Conservation (phyloP, 2,888 invertebrate species). For the Thumatha senex region DNA sequence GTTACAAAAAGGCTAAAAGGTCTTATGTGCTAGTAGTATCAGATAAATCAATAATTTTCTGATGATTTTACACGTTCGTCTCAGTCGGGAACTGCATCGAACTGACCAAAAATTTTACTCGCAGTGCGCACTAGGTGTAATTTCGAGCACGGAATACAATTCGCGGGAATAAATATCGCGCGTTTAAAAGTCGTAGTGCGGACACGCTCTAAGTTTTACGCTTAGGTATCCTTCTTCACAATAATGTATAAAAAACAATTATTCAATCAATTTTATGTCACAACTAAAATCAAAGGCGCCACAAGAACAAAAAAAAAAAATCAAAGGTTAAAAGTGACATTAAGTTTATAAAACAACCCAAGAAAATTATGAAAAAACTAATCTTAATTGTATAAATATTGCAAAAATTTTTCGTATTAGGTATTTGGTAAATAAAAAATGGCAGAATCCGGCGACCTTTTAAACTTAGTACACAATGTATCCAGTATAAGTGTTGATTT, state of each 20-base stretch:
- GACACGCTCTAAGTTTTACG: no score
- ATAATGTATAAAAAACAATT: conserved; percentile 4
- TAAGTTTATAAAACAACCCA: background rate
- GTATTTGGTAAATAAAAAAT: background rate
- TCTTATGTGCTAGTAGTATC: no score
- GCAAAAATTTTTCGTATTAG: conserved; percentile 1
- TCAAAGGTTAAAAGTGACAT: background rate
- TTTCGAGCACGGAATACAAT: no score
- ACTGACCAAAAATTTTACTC: no score
- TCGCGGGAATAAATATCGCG: no score
- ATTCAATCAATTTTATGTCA: background rate
- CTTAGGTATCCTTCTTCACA: background rate
- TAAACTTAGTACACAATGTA: background rate
- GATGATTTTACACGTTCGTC: no score
- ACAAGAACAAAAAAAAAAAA: no score
- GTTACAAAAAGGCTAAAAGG: no score
- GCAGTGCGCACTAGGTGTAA: no score
- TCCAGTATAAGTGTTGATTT: conserved; percentile 4
- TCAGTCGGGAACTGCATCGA: no score
- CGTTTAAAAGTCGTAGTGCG: no score
- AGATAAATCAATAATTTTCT: no score
- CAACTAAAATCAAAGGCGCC: background rate
- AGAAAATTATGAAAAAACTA: conserved; percentile 1
- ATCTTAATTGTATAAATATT: background rate
- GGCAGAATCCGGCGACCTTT: background rate